Evolutionary conservation across 2,113 vertebrate genomes (phyloP).

Genomic region (Silurus meridionalis): DNA sequence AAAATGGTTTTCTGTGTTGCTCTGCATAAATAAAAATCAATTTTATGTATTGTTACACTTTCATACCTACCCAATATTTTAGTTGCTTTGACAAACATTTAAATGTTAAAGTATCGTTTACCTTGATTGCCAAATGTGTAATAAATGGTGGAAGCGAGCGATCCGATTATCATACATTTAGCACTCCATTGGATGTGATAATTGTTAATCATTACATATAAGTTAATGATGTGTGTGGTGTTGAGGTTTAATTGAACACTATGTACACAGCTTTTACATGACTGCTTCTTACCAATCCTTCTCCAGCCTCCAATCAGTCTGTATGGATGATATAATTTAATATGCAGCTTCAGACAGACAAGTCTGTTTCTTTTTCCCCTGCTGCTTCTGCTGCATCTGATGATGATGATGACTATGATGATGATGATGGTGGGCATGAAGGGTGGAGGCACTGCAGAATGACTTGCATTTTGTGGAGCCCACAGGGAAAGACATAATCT

Average conservation of each 20-base stretch:
- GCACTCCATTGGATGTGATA: constrained; percentile 24
- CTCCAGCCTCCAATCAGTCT: constrained; percentile 43
- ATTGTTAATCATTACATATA: constrained; percentile 41
- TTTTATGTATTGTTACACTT: neutral
- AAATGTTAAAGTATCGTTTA: neutral
- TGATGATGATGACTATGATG: constrained; percentile 23
- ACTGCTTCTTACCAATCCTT: constrained; percentile 1
- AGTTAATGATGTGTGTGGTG: constrained; percentile 38
- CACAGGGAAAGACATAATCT: constrained; percentile 52
- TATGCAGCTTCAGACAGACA: constrained; percentile 39
- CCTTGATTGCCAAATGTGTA: constrained; percentile 7
- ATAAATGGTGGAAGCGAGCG: neutral
- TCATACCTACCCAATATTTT: neutral
- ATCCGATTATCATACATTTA: constrained; percentile 36
- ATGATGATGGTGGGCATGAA: constrained; percentile 29
- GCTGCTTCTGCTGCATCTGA: constrained; percentile 4
- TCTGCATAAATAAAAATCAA: neutral
- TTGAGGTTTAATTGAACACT: constrained; percentile 1
- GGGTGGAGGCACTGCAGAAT: constrained; percentile 57
- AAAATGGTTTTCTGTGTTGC: neutral
- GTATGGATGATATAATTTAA: constrained; percentile 70
- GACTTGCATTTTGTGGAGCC: constrained; percentile 54
- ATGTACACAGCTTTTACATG: neutral
- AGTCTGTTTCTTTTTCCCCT: constrained; percentile 4
- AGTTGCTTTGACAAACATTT: neutral